Base-by-base conservation (phyloP, 2,113 vertebrate species). In the Romanogobio albipinnatus region DNA sequence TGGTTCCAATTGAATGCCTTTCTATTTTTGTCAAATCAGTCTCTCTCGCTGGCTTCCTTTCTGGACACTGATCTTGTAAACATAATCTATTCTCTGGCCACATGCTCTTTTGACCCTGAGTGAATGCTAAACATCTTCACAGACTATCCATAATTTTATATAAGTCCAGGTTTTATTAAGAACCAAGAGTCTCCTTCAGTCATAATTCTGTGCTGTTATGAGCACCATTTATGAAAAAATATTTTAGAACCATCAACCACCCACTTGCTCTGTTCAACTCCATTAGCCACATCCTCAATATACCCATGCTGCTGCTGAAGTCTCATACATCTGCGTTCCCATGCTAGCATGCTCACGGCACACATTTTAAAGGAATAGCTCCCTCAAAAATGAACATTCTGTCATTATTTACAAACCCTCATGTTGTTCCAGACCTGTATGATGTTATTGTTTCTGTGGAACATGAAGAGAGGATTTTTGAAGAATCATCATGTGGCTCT, bases 201-300 rank as follows among this genome's bases (percentile, higher is more conserved):
- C 59, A 45, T 62, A n/a, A 59, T 59, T 78, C 43, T 66, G 59
- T 62, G 15, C 3, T 5, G 58, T 61, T 80, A 19, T 45, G 43
- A 80, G 39, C 51, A 61, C 45, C 45, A 49, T 66, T 81, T 81
- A 51, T 81, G 39, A 80, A 81, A 62, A 76, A 64, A 66, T 68
- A 13, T 68, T 68, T 81, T 68, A 49, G 45, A 68, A 66, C 59
- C 79, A 81, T 81, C 79, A 68, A 68, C 79, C 79, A 81, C 79
- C 79, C 79, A 81, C 79, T 68, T 81, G 79, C 45, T 81, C 26
- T 81, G 61, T 81, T 68, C 79, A 66, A 36, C 59, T 81, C 61
- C 62, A 81, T 81, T 81, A 51, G 26, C 79, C 26, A 66, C 61
- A 81, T 49, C 47, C 79, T 51, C n/a, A 62, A 39, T 43, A 39